These are phyloP conservation scores for Astropecten irregularis DNA, from an alignment of 53 echinoderm and acorn worm species.

Conservation along the genomic window DNA sequence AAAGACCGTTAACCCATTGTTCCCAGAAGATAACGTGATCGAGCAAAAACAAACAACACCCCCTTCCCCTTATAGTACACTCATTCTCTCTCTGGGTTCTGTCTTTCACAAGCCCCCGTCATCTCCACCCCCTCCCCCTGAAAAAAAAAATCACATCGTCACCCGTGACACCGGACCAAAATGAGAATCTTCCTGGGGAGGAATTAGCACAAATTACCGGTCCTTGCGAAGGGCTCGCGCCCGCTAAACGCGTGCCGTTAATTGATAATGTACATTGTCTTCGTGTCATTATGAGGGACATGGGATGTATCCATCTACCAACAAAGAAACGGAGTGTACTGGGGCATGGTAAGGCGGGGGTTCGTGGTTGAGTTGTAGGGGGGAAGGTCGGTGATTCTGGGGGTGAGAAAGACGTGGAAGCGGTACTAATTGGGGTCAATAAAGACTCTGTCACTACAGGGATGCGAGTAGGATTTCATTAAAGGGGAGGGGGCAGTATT, in stretches of 20 bases:
- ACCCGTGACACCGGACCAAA: background rate
- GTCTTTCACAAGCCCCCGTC: background rate
- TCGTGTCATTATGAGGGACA: no score
- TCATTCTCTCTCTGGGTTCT: background rate
- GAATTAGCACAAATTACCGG: conserved; percentile 32
- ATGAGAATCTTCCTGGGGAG: conserved; percentile 26
- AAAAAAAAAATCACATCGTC: no score
- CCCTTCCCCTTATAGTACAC: background rate
- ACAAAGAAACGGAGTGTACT: no score
- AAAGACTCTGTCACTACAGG: background rate
- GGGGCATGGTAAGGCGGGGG: no score
- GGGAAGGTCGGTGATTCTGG: background rate
- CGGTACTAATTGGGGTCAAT: background rate
- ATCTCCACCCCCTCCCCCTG: background rate
- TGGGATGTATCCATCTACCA: no score
- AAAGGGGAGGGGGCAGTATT: no score
- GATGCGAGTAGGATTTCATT: no score
- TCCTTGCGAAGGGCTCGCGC: background rate
- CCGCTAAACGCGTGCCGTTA: conserved; percentile 1
- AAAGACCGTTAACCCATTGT: no score
- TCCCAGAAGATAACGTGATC: conserved; percentile 29
- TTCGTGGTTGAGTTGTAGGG: background rate
- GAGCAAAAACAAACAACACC: conserved; percentile 26
- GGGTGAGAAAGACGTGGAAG: background rate
- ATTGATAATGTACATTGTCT: conserved; percentile 39